Base-by-base conservation (phyloP, 2,797 vertebrate genomes). In the Pagetopsis macropterus region DNA sequence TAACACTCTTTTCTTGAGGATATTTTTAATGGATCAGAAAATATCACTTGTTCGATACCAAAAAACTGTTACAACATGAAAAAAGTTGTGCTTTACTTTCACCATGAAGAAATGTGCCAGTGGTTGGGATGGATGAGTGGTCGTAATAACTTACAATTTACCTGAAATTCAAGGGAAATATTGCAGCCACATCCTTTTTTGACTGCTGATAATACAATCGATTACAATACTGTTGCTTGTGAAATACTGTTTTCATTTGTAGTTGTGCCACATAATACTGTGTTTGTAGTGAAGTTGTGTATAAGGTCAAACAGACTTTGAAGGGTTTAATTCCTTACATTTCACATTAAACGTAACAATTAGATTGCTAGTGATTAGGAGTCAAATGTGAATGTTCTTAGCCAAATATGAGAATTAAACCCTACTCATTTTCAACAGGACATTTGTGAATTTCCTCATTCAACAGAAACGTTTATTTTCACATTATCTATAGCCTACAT, bases 21-120 rank as follows among this genome's bases (percentile, higher is more conserved):
- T 50, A 73, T 86, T 84, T 91, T 91, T 90, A 91, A 86, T 93
- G 85, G 90, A 84, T 82, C 76, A 78, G 76, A 90, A 89, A 91
- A 79, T 71, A 72, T 82, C 83, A 89, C 82, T 87, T 9, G 52
- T 84, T 86, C 78, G 52, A 85, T 87, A 88, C 78, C 78, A 90
- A 88, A 84, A 91, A 88, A 88, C 65, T 52, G 54, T 88, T 75
- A 87, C 81, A 81, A 88, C 78, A 87, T 84, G 80, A 70, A 78
- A 87, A 87, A 78, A 23, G 67, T 87, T 84, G 83, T 83, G 77
- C 75, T 79, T 66, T 80, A 85, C 61, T 81, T 83, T 86, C 74
- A 89, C 76, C 73, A 76, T 61, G 54, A 84, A 70, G 83, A 85
- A 87, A 83, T 78, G 80, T 83, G 80, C 11, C 43, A 82, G 69